phyloP scores from a whole-genome alignment of 2,797 vertebrate genomes.

The Catamblyrhynchus diadema region DNA sequence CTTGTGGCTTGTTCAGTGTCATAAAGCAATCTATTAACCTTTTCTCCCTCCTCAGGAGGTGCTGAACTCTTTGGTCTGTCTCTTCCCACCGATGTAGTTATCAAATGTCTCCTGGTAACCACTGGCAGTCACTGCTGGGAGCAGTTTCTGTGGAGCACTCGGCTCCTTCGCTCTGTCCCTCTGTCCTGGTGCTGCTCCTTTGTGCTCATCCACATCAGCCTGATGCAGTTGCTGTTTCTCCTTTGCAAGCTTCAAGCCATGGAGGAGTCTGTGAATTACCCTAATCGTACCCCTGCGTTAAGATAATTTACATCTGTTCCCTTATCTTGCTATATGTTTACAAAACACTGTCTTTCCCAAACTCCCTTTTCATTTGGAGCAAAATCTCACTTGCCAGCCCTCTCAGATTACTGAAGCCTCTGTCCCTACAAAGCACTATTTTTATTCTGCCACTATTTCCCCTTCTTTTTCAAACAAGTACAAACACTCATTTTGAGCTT shows the following conservation, averaged over 20 bases:
- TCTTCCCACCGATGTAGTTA: conserved; percentile 35
- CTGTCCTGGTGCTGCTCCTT: background rate
- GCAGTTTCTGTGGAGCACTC: background rate
- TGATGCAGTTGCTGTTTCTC: background rate
- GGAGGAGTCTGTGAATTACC: background rate
- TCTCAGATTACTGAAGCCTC: background rate
- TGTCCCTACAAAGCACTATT: background rate
- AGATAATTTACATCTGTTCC: background rate
- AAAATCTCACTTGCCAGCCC: background rate
- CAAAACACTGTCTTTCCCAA: background rate
- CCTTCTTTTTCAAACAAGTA: background rate
- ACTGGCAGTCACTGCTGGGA: background rate
- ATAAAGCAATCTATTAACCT: conserved; percentile 61
- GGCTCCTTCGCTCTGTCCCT: background rate
- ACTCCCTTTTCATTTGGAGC: background rate
- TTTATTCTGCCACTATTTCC: background rate
- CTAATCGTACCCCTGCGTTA: accelerated
- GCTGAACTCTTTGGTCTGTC: conserved; percentile 44
- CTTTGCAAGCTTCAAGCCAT: background rate
- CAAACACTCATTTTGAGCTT: accelerated
- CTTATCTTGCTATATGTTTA: background rate
- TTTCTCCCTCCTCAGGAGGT: conserved; percentile 38
- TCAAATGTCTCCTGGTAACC: background rate
- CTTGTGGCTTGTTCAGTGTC: conserved; percentile 41
- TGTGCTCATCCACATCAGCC: background rate